phyloP scores from a whole-genome alignment of 2,797 vertebrate genomes.

The Enteromius anoplus region DNA sequence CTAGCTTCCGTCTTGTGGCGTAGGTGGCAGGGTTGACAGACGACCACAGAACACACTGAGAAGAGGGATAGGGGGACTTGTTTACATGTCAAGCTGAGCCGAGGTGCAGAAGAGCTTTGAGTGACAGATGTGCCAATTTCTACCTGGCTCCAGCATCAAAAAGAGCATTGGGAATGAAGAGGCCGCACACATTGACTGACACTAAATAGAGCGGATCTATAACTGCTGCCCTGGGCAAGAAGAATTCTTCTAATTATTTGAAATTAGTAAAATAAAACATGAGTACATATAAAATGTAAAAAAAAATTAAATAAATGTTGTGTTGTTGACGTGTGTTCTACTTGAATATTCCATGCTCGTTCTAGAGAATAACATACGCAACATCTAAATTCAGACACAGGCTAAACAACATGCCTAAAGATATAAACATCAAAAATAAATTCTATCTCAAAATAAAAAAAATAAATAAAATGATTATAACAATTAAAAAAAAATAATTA shows the following conservation, averaged over 20 bases:
- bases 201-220: slow-evolving; percentile 31
- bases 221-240: slow-evolving; percentile 39
- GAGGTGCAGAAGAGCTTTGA: slow-evolving; percentile 52
- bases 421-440: background rate
- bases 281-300: background rate
- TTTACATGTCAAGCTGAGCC: slow-evolving; percentile 57
- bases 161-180: slow-evolving; percentile 45
- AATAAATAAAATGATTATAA: background rate
- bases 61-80: slow-evolving; percentile 52
- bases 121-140: slow-evolving; percentile 66
- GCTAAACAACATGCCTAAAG: background rate
- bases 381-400: background rate
- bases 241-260: slow-evolving; percentile 29
- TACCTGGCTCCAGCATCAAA: slow-evolving; percentile 53
- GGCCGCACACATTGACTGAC: slow-evolving; percentile 48
- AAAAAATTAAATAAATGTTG: background rate
- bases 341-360: background rate
- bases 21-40: slow-evolving; percentile 61
- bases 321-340: background rate
- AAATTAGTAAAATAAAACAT: slow-evolving; percentile 13
- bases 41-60: slow-evolving; percentile 51
- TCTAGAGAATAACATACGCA: background rate
- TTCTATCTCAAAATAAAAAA: background rate
- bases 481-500: background rate
- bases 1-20: slow-evolving; percentile 55